Evolutionary conservation across 2,113 vertebrate genomes (phyloP).

Genomic region (Dasypus novemcinctus): DNA sequence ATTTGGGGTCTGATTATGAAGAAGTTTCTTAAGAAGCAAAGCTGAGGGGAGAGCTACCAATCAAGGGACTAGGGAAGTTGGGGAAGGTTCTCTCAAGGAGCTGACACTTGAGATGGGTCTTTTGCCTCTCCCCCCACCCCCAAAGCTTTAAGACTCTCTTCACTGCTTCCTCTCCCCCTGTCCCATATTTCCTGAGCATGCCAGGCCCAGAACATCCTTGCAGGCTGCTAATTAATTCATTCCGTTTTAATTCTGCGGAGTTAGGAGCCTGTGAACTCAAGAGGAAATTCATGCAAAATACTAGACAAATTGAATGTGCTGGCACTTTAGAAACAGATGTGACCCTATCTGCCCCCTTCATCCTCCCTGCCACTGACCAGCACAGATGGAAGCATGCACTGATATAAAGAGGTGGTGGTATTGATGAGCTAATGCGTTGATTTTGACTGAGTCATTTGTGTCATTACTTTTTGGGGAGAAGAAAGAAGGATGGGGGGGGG

Average conservation of each 20-base stretch:
- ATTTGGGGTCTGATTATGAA: background rate
- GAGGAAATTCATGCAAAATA: conserved; percentile 75
- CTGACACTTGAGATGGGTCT: background rate
- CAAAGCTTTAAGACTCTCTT: background rate
- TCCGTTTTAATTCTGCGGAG: conserved; percentile 79
- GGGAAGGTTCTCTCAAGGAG: background rate
- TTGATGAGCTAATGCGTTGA: background rate
- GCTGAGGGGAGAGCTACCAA: background rate
- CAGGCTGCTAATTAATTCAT: conserved; percentile 76
- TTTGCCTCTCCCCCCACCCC: background rate
- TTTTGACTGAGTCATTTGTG: background rate
- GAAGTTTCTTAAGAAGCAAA: background rate
- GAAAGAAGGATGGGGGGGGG: background rate
- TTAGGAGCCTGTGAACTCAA: conserved; percentile 75
- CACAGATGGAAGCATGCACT: conserved; percentile 35
- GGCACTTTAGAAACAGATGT: conserved; percentile 64
- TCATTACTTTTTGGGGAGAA: background rate
- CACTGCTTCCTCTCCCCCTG: conserved; percentile 41
- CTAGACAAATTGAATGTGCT: conserved; percentile 66
- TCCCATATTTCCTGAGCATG: conserved; percentile 59
- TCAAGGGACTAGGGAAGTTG: background rate
- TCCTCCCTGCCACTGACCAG: background rate
- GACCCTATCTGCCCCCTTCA: conserved; percentile 62
- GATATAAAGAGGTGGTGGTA: background rate
- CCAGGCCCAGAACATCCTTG: conserved; percentile 56